phyloP scores from a whole-genome alignment of 2,797 vertebrate genomes.

The Rachycentron canadum region DNA sequence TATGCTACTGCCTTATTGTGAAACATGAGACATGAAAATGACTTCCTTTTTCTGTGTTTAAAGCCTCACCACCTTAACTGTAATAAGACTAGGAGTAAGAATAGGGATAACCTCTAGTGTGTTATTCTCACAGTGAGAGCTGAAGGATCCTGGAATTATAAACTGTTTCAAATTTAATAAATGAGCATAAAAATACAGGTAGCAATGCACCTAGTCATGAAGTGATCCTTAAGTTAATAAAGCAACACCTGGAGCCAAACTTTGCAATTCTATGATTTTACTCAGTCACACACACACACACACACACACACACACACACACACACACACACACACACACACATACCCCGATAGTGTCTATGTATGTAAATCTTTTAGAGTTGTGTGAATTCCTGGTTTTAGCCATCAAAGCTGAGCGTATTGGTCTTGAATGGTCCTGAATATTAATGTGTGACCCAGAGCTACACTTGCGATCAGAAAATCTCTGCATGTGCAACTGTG shows the following conservation, averaged over 20 bases:
- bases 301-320: constrained; percentile 7
- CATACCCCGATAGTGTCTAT: neutral
- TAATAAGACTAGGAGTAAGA: neutral
- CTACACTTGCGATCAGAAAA: constrained; percentile 58
- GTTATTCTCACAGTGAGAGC: neutral
- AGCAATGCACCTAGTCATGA: no score
- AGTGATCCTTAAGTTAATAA: constrained; percentile 12
- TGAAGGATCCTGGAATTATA: neutral
- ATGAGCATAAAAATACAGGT: neutral
- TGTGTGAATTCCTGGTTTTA: constrained; percentile 35
- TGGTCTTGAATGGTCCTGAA: constrained; percentile 59
- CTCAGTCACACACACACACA: neutral
- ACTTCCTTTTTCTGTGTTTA: neutral
- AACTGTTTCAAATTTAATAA: neutral
- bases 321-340: neutral
- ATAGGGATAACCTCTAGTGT: neutral
- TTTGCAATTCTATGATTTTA: constrained; percentile 3
- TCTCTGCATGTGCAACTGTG: constrained; percentile 27
- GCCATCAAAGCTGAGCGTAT: constrained; percentile 58
- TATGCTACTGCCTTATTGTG: neutral
- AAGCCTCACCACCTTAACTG: neutral
- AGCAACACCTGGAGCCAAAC: constrained; percentile 42
- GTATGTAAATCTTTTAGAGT: constrained; percentile 40
- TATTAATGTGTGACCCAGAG: constrained; percentile 69
- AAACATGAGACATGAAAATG: neutral